A percentile compares a stretch with the other conserved stretches of the same genome.
Evolutionary conservation across 92 coral and sea anemone genomes (phyloP).

Genomic region (Nematostella vectensis): DNA sequence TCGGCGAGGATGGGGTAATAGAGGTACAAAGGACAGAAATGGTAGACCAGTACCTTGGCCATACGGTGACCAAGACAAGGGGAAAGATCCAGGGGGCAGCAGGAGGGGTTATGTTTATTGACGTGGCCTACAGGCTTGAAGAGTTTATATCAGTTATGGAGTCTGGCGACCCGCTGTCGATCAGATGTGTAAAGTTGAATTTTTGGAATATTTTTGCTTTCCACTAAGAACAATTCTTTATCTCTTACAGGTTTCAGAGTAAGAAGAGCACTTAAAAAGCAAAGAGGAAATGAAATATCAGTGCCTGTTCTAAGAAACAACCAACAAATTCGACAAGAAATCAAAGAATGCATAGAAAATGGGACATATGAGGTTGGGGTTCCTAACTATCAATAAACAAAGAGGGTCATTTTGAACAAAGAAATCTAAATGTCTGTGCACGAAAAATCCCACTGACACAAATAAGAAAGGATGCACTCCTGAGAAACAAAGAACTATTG

Average conservation of each 20-base stretch:
- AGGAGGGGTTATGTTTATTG: not conserved
- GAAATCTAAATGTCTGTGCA: no score
- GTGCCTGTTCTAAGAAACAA: no score
- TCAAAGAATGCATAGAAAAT: no score
- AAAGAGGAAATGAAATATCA: no score
- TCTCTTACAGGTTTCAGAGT: conserved; percentile 21
- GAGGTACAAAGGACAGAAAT: not conserved
- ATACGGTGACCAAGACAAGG: not conserved
- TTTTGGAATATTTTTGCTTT: conserved; percentile 1
- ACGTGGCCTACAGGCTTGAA: not conserved
- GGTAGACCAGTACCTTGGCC: not conserved
- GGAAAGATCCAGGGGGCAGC: not conserved
- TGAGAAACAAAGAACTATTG: no score
- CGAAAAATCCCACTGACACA: no score
- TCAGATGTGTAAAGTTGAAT: conserved; percentile 6
- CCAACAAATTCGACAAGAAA: no score
- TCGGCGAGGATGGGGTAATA: not conserved
- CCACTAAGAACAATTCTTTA: no score
- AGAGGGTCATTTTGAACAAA: no score
- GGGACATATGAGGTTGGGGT: no score
- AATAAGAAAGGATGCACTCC: no score
- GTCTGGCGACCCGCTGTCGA: not conserved
- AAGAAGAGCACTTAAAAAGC: conserved; percentile 10
- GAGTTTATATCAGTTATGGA: not conserved
- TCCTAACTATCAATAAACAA: no score